These are phyloP conservation scores for Puntigrus tetrazona DNA, from an alignment of 2,113 vertebrate genomes.

Conservation along the genomic window DNA sequence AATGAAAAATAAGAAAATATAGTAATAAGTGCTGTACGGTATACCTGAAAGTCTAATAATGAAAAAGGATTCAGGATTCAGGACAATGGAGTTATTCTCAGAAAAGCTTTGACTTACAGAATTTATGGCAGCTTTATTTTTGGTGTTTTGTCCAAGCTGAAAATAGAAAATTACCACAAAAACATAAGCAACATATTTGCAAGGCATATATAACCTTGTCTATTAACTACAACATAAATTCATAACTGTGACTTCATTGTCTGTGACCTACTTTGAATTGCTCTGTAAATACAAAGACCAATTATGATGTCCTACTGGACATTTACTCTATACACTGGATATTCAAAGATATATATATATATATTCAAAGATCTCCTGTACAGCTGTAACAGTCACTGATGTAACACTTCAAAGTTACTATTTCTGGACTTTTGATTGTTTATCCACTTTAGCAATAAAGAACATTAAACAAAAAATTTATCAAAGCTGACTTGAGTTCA, in stretches of 20 bases:
- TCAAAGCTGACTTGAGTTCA: too few relatives aligned
- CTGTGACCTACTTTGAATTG: neutral
- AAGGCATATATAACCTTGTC: neutral
- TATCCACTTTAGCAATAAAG: too few relatives aligned
- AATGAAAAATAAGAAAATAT: constrained; percentile 46
- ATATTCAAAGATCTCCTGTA: neutral
- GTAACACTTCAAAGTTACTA: too few relatives aligned
- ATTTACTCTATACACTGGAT: neutral
- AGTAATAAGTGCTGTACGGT: constrained; percentile 26
- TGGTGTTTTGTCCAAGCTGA: neutral
- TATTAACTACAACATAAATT: neutral
- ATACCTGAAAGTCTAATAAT: constrained; percentile 48
- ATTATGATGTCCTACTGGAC: neutral
- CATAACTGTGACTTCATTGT: neutral
- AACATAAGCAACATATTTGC: neutral
- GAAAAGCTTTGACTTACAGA: neutral
- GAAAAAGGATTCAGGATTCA: constrained; percentile 50
- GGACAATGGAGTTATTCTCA: constrained; percentile 31
- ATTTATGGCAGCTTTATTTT: neutral
- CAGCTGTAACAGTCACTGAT: too few relatives aligned
- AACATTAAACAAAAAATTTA: too few relatives aligned
- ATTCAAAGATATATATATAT: constrained; percentile 8
- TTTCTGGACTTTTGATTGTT: too few relatives aligned
- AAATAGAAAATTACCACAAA: neutral
- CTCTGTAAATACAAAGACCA: neutral